Base-by-base conservation (phyloP, 2,113 vertebrate genomes). In the Globicephala melas region DNA sequence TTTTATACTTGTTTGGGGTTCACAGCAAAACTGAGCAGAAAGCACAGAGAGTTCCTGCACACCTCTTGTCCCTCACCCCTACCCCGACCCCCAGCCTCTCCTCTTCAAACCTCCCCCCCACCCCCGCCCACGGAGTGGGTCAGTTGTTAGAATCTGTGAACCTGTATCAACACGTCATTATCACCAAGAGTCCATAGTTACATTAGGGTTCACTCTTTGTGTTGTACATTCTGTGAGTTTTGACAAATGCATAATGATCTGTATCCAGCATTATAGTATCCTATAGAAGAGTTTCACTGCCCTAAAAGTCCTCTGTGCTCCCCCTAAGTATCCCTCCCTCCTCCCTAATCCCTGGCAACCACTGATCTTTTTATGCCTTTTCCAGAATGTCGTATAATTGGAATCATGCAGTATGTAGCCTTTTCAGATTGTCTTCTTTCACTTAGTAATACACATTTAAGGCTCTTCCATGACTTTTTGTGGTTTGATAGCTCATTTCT, bases 71-170 rank as follows among this genome's bases (percentile, higher is more conserved):
- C 17, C 8, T 10, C 17, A 9, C 9, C 7, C 20, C 26, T 26
- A n/a, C 67, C 9, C 50, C 20, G 5, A 3, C 8, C 38, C 18
- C 20, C 44, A 14, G 28, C 26, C 50, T 82, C 23, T 0, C n/a
- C 6, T 47, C 62, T 6, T 14, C 38, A 31, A 2, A 21, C 4
- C 6, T 4, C 4, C 8, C 10, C 9, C 7, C 1, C 0, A 4
- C 25, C 44, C 28, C 36, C 0, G 1, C 5, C 76, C 31, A 53
- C 76, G 36, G 21, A 60, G 44, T 0, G 23, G 28, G 25, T 2
- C 76, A 12, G 33, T 65, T 25, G 13, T 55, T 10, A 33, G 25
- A n/a, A 1, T 38, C 62, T 3, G 9, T 1, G 33, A 74, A 55
- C 10, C 79, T n/a, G 3, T 21, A 2, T 2, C 21, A 10, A 70